Conservation (phyloP, 2,113 vertebrate genomes). For the Quiscalus mexicanus region DNA sequence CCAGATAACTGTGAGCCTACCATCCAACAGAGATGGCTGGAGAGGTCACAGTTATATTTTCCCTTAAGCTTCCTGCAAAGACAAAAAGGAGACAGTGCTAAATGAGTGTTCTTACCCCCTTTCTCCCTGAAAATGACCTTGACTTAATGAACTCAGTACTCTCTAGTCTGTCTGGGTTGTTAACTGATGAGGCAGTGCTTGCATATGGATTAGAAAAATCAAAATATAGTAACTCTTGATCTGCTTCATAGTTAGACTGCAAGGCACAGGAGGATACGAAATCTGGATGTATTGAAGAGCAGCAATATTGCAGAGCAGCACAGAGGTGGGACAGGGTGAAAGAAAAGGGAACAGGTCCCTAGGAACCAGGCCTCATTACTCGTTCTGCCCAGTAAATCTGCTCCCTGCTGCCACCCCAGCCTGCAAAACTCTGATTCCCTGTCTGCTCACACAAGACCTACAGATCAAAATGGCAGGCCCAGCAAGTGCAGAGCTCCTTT, state of each 20-base stretch:
- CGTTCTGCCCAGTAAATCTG: not conserved
- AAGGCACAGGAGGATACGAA: rapidly evolving
- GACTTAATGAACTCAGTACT: not conserved
- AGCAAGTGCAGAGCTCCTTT: not conserved
- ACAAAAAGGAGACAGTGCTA: not conserved
- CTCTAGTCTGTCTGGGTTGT: not conserved
- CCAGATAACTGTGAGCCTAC: not conserved
- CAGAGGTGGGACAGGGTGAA: not conserved
- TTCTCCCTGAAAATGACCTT: not conserved
- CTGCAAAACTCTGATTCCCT: not conserved
- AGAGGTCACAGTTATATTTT: not conserved
- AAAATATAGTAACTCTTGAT: not conserved
- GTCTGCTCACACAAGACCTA: not conserved
- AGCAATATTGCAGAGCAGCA: not conserved
- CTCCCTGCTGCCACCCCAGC: not conserved
- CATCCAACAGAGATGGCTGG: not conserved
- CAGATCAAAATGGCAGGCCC: not conserved
- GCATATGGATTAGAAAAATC: not conserved
- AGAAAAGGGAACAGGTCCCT: not conserved
- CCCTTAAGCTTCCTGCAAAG: not conserved
- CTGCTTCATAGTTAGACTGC: not conserved
- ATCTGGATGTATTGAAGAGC: not conserved
- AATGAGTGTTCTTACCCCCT: not conserved
- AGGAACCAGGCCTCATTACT: not conserved
- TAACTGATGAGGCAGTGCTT: not conserved